Conservation (phyloP, 2,888 invertebrate species). For the Alcis repandata region DNA sequence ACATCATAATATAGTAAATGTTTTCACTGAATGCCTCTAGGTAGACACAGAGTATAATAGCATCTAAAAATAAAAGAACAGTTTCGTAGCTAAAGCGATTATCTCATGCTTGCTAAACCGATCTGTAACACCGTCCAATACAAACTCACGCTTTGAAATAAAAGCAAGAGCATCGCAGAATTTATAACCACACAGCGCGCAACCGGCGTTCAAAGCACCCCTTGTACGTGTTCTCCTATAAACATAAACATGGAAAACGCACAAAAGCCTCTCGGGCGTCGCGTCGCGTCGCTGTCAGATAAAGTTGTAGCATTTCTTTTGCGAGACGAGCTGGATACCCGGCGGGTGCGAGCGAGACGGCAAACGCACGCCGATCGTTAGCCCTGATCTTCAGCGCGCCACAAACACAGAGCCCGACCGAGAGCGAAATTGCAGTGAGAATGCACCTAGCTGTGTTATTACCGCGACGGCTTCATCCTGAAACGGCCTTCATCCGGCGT, state of each 20-base stretch:
- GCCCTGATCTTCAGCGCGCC: constrained; percentile 87
- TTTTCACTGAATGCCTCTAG: too few species aligned
- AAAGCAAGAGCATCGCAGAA: constrained; percentile 75
- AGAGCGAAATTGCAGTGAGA: constrained; percentile 87
- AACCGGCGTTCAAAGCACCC: constrained; percentile 81
- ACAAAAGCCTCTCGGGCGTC: constrained; percentile 84
- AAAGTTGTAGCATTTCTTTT: constrained; percentile 85
- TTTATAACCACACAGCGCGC: constrained; percentile 71
- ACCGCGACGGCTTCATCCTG: constrained; percentile 68
- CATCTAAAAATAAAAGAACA: constrained; percentile 1
- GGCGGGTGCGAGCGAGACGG: constrained; percentile 71
- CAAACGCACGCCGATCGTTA: constrained; percentile 81
- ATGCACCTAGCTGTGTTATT: constrained; percentile 87
- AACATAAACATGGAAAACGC: constrained; percentile 86
- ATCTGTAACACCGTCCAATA: constrained; percentile 51
- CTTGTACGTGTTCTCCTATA: constrained; percentile 84
- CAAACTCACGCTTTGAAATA: constrained; percentile 71
- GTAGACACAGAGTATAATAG: background rate
- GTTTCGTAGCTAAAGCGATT: constrained; percentile 11
- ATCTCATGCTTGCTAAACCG: constrained; percentile 33
- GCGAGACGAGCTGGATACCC: constrained; percentile 66
- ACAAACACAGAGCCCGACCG: constrained; percentile 87
- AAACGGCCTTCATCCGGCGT: constrained; percentile 73
- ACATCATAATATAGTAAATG: too few species aligned
- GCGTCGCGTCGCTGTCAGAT: constrained; percentile 84